These are phyloP conservation scores for Megalurothrips usitatus DNA, from an alignment of 2,888 invertebrate genomes.

Conservation along the genomic window DNA sequence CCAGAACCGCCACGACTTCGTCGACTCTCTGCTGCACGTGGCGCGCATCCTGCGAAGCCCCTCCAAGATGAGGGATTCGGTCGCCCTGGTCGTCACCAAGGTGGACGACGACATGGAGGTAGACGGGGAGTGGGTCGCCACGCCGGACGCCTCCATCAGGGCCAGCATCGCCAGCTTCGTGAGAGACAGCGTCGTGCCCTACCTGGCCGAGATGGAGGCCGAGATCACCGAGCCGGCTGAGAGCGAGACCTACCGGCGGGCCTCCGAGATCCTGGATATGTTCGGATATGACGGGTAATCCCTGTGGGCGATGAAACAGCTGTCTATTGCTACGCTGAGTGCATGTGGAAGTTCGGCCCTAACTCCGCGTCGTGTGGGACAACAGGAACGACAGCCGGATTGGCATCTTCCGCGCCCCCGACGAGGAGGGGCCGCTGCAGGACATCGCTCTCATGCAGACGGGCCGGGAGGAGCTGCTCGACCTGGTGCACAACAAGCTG, in stretches of 20 bases:
- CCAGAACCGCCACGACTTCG: conserved; percentile 34
- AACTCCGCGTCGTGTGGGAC: neutral
- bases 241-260: neutral
- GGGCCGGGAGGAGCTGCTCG: neutral
- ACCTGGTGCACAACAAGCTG: neutral
- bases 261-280: no score
- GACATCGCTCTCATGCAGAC: neutral
- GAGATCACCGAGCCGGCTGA: neutral
- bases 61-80: conserved; percentile 30
- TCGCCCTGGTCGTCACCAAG: conserved; percentile 36
- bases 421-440: neutral
- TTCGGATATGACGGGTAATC: no score
- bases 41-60: conserved; percentile 32
- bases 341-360: no score
- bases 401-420: neutral
- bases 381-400: neutral
- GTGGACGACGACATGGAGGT: conserved; percentile 28
- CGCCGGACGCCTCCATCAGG: neutral
- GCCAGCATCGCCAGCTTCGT: no score
- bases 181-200: neutral
- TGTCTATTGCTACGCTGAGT: no score
- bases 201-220: neutral
- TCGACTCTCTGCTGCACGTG: conserved; percentile 32
- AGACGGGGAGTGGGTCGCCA: neutral
- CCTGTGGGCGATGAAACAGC: no score